Percentiles rank a stretch among this genome's conserved stretches.
phyloP scores from a whole-genome alignment of 2,888 invertebrate species.

The Asteroscopus sphinx region DNA sequence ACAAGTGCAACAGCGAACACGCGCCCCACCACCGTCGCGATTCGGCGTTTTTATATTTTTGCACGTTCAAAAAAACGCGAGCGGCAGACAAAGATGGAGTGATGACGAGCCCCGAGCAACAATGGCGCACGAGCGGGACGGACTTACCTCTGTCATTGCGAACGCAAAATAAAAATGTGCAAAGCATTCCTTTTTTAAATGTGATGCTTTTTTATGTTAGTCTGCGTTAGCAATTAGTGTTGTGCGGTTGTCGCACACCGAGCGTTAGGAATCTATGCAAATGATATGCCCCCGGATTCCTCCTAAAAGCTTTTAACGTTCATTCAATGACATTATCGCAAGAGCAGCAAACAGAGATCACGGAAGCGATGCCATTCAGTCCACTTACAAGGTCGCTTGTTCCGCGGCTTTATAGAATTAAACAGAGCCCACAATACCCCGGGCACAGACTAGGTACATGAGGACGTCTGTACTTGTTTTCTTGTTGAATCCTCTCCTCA shows the following conservation, averaged over 20 bases:
- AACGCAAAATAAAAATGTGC: constrained; percentile 88
- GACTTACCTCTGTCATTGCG: constrained; percentile 84
- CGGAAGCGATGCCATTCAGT: constrained; percentile 76
- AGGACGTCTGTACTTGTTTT: constrained; percentile 65
- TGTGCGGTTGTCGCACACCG: constrained; percentile 84
- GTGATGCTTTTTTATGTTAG: constrained; percentile 89
- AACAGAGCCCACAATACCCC: constrained; percentile 52
- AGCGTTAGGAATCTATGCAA: constrained; percentile 83
- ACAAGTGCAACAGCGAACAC: constrained; percentile 77
- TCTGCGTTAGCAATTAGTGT: constrained; percentile 90
- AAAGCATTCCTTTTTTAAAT: constrained; percentile 87
- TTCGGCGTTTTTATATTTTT: constrained; percentile 89
- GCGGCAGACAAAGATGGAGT: constrained; percentile 89
- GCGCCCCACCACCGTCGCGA: constrained; percentile 79
- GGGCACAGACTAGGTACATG: constrained; percentile 37
- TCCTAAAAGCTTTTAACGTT: constrained; percentile 76
- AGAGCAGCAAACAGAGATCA: constrained; percentile 65
- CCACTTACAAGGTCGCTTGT: constrained; percentile 73
- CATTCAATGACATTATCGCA: constrained; percentile 67
- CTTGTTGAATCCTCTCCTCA: constrained; percentile 70
- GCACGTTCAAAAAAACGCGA: constrained; percentile 87
- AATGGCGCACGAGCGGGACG: constrained; percentile 85
- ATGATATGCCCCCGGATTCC: constrained; percentile 68
- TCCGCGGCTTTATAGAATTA: constrained; percentile 66
- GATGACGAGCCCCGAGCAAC: constrained; percentile 84